Conservation (phyloP, 2,113 vertebrate species). For the Triplophysa tibetana region DNA sequence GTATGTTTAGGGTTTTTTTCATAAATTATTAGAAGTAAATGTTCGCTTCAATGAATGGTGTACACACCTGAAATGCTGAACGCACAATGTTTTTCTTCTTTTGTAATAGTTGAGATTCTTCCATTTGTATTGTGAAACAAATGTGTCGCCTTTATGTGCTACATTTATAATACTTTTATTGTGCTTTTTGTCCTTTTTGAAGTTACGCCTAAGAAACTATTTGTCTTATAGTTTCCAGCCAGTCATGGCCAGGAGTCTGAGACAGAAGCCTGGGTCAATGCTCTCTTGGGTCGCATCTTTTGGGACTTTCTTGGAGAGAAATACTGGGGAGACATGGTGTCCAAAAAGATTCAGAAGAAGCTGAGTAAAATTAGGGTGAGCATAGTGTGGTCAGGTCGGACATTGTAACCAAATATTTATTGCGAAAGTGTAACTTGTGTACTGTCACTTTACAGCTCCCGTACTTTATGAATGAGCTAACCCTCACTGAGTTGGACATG, state of each 20-base stretch:
- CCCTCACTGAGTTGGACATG: slow-evolving; percentile 96
- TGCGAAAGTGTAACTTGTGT: background rate
- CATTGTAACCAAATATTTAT: background rate
- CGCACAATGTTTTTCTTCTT: too few relatives aligned
- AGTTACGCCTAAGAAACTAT: background rate
- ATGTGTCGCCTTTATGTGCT: too few relatives aligned
- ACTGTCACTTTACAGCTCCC: slow-evolving; percentile 78
- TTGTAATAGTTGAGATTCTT: too few relatives aligned
- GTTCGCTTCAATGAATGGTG: too few relatives aligned
- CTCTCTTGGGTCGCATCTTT: slow-evolving; percentile 92
- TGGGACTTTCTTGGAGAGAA: slow-evolving; percentile 99
- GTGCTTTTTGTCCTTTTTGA: too few relatives aligned
- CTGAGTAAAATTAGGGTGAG: slow-evolving; percentile 98
- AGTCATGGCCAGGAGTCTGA: slow-evolving; percentile 72
- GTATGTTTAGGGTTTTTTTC: too few relatives aligned
- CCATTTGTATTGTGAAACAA: too few relatives aligned
- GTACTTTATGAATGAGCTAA: slow-evolving; percentile 98
- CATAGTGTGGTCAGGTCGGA: slow-evolving; percentile 5
- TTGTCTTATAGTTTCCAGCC: slow-evolving; percentile 74
- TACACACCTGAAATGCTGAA: too few relatives aligned
- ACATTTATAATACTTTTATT: too few relatives aligned
- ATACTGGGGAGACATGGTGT: slow-evolving; percentile 94
- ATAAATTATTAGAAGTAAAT: too few relatives aligned
- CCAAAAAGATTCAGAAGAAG: slow-evolving; percentile 99
- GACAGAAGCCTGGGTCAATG: slow-evolving; percentile 93